Conservation (phyloP, 2,113 vertebrate genomes). For the Etheostoma spectabile region DNA sequence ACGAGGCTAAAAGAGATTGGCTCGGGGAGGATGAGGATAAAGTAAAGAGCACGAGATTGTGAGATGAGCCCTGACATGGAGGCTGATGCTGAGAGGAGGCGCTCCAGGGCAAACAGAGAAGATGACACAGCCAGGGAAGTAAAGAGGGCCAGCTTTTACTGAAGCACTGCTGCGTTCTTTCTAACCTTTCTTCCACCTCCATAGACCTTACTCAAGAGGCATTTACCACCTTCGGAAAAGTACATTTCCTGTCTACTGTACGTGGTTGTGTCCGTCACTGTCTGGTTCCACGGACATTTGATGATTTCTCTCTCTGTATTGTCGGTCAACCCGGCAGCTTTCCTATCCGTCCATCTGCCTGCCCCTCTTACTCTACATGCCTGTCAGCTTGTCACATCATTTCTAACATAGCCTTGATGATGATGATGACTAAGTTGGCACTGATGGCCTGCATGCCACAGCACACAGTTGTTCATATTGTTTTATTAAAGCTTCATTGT, state of each 20-base stretch:
- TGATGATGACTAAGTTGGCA: background rate
- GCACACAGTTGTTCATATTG: background rate
- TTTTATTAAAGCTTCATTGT: background rate
- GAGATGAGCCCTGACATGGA: conserved; percentile 63
- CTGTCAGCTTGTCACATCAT: conserved; percentile 23
- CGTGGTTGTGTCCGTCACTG: conserved; percentile 20
- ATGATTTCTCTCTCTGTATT: background rate
- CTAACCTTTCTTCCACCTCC: conserved; percentile 15
- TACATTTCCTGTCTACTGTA: conserved; percentile 16
- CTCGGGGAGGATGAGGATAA: background rate
- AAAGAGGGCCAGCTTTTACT: conserved; percentile 38
- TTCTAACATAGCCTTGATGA: conserved; percentile 11
- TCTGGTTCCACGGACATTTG: conserved; percentile 7
- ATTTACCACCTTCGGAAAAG: conserved; percentile 15
- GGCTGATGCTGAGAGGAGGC: conserved; percentile 58
- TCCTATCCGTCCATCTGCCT: conserved; percentile 34
- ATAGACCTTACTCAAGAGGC: conserved; percentile 5
- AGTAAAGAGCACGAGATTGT: conserved; percentile 51
- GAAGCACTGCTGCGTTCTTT: conserved; percentile 28
- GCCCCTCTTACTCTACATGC: background rate
- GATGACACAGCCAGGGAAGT: conserved; percentile 52
- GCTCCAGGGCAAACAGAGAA: conserved; percentile 55
- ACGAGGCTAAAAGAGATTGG: conserved; percentile 21
- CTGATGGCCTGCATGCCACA: background rate
- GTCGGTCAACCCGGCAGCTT: background rate